Percentiles rank a stretch among this genome's conserved stretches.
Evolutionary conservation across 2,888 invertebrate genomes (phyloP).

Genomic region (Itoplectis maculator): DNA sequence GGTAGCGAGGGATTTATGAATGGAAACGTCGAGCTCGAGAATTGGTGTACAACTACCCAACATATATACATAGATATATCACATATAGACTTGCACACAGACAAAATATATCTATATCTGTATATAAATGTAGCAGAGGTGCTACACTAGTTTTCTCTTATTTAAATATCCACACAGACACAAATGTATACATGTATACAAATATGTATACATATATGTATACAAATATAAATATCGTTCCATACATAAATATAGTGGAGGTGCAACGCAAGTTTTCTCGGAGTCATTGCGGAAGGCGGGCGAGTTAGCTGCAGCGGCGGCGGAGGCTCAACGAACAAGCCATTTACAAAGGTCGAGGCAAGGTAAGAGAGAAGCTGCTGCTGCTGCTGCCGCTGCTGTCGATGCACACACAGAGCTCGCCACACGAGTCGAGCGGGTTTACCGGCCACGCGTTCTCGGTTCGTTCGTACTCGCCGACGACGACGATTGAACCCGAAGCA

Average conservation of each 20-base stretch:
- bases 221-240: no score
- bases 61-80: background rate
- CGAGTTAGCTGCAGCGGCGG: constrained; percentile 64
- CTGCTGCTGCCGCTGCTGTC: background rate
- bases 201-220: background rate
- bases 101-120: no score
- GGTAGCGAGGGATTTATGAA: constrained; percentile 22
- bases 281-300: constrained; percentile 52
- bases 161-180: no score
- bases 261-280: constrained; percentile 1
- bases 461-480: background rate
- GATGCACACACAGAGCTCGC: constrained; percentile 12
- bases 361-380: constrained; percentile 67
- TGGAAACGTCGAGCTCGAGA: constrained; percentile 15
- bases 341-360: constrained; percentile 69
- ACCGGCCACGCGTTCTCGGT: constrained; percentile 28
- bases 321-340: constrained; percentile 68
- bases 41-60: background rate
- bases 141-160: no score
- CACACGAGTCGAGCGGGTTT: background rate
- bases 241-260: background rate
- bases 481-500: constrained; percentile 1
- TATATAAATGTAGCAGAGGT: no score
- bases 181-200: no score
- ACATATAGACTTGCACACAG: background rate